Base-by-base conservation (phyloP, 2,797 vertebrate species). In the Salarias fasciatus region DNA sequence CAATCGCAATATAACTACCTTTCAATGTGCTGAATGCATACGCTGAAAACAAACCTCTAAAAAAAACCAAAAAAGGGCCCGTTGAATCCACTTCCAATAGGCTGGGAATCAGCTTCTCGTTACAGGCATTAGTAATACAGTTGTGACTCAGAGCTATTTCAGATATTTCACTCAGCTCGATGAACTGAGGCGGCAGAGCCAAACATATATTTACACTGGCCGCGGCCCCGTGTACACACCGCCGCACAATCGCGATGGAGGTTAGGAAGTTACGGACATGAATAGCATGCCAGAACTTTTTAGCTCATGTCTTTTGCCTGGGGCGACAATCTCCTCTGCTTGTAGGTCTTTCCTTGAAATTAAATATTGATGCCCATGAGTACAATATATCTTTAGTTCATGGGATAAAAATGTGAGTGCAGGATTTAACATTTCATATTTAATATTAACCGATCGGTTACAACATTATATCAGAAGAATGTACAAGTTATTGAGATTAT, bases 131-230 rank as follows among this genome's bases (percentile, higher is more conserved):
- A 64, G 24, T 44, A 31, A 66, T 42, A 41, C 24, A 54, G 8
- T 36, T 60, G 55, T 65, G 50, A 77, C 49, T 76, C 51, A 47
- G 45, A 74, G 59, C 41, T 67, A 74, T 74, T 72, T 69, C 41
- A 63, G 46, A 47, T 60, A 75, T 69, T 73, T 60, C 31, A 58
- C 51, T 64, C 47, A 72, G 49, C 44, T 65, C 56, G 45, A 45
- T 57, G 50, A 66, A 49, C 62, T 49, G 31, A 46, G 31, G 43
- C 29, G 9, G 40, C 14, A 33, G 14, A 65, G 46, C 60, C 64
- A 77, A 65, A 64, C 30, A 51, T 30, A 43, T 72, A 57, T 79
- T 77, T 70, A 73, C 49, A 54, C 42, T 84, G 75, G 75, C 79
- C 51, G 11, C 28, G 38, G 24, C 14, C 49, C 65, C 53, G 35